Evolutionary conservation across 2,888 invertebrate genomes (phyloP).

Genomic region (Pristionchus entomophagus): DNA sequence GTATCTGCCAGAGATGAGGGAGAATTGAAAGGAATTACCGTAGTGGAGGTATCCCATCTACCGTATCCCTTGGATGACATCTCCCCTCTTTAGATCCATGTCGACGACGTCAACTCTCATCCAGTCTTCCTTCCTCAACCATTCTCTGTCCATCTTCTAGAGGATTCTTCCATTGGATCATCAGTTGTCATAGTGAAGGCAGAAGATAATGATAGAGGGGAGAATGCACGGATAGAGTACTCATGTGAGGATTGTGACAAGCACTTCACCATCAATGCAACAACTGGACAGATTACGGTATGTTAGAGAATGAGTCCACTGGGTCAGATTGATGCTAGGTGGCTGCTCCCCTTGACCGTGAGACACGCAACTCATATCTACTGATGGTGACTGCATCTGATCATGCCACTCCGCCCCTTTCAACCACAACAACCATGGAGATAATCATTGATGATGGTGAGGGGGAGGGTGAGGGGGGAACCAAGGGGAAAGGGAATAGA

Average conservation of each 20-base stretch:
- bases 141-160: conserved; percentile 80
- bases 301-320: conserved; percentile 65
- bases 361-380: conserved; percentile 85
- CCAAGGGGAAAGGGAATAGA: neutral
- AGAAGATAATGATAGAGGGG: conserved; percentile 92
- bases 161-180: conserved; percentile 89
- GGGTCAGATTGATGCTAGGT: neutral
- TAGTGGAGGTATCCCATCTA: conserved; percentile 78
- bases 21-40: conserved; percentile 45
- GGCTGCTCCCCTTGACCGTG: conserved; percentile 84
- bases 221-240: conserved; percentile 85
- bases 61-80: conserved; percentile 77
- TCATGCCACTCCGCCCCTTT: conserved; percentile 89
- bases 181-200: conserved; percentile 88
- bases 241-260: conserved; percentile 68
- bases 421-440: conserved; percentile 95
- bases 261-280: conserved; percentile 89
- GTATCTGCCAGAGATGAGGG: conserved; percentile 72
- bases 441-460: conserved; percentile 90
- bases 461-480: conserved; percentile 8
- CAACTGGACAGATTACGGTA: conserved; percentile 93
- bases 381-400: conserved; percentile 93
- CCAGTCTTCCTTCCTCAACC: conserved; percentile 70
- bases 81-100: conserved; percentile 82
- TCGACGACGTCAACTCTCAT: conserved; percentile 78